Base-by-base conservation (phyloP, 2,113 vertebrate genomes). In the Corythaixoides concolor region DNA sequence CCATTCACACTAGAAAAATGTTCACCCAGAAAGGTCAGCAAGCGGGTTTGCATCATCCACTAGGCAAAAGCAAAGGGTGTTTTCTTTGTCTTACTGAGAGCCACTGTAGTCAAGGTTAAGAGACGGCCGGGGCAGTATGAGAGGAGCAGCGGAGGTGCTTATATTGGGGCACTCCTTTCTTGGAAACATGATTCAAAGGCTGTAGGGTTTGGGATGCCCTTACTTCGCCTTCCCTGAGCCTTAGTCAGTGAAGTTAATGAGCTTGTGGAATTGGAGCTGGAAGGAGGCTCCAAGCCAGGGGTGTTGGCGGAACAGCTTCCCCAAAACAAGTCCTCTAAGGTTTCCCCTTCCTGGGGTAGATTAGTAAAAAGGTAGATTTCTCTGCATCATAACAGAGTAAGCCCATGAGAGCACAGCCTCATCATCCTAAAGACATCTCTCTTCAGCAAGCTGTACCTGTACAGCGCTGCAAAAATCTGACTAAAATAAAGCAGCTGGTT, bases 21-120 rank as follows among this genome's bases (percentile, higher is more conserved):
- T 97, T 96, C 90, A 89, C 94, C 90, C 96, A 95, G 90, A 97
- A 97, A 97, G 92, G 95, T 97, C 96, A 96, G 75, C 66, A 79
- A 88, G 92, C 93, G 85, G 96, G 89, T 93, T 95, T 93, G 86
- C 90, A 95, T 96, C 94, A 94, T 93, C 82, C 92, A 80, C 18
- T 56, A 63, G 87, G 89, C 76, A 0, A 94, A 82, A 83, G 85
- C 70, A 91, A 82, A 91, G 91, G 87, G 73, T 80, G 82, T 93
- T 97, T 88, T 92, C 96, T 94, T 93, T 96, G 95, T 95, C 78
- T 91, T 75, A 43, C 89, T 96, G 95, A 94, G 89, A 60, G 91
- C 85, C 41, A 59, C 90, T 94, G 86, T 93, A 76, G 81, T 79
- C 85, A 93, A 93, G 92, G 87, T 84, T 95, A 53, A 89, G 81